Evolutionary conservation across 2,888 invertebrate species (phyloP), one percentile per base, ranked within the genome.

Genomic region (Mechanitis mazaeus): DNA sequence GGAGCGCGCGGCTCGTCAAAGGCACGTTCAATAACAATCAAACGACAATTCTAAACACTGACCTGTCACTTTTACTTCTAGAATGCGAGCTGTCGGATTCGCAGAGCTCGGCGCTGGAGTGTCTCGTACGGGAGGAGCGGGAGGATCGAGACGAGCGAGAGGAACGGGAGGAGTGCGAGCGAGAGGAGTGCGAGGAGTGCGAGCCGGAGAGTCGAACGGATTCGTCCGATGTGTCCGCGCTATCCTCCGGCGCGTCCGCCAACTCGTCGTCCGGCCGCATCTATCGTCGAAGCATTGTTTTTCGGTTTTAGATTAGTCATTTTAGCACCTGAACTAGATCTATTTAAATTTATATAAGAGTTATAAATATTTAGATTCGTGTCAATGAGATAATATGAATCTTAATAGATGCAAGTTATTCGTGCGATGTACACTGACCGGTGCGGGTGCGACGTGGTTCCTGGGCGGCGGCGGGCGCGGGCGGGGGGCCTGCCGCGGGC

Each of bases 211-310:
- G 75, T 1, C 78, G 78, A 55, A 81, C 81, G 28, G 84, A 83
- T 63, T 79, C 79, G 72, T 84, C 85, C 7, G 81, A 81, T 2
- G 82, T 78, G 68, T 82, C 82, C 63, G 73, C 74, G 63, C 73
- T 75, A 54, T 77, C 76, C 20, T 74, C 72, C 9, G 71, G 58
- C 20, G 68, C 76, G n/a, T 74, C 73, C 12, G 74, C 66, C 20
- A 68, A 68, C 55, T 69, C 70, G 55, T 68, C 75, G 67, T 60
- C 72, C 65, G 58, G 60, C 3, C 70, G 69, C 61, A 67, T 67
- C 62, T 69, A 20, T 2, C 5, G 20, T 31, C 11, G 11, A 9
- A 45, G 45, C 38, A 7, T 28, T 20, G 20, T 7, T 11, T 12
- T 2, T 20, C 20, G 46, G 46, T 12, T 46, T 38, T 7, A 38